These are phyloP conservation scores for Ischnura elegans DNA, from an alignment of 2,888 invertebrate species.

Conservation along the genomic window DNA sequence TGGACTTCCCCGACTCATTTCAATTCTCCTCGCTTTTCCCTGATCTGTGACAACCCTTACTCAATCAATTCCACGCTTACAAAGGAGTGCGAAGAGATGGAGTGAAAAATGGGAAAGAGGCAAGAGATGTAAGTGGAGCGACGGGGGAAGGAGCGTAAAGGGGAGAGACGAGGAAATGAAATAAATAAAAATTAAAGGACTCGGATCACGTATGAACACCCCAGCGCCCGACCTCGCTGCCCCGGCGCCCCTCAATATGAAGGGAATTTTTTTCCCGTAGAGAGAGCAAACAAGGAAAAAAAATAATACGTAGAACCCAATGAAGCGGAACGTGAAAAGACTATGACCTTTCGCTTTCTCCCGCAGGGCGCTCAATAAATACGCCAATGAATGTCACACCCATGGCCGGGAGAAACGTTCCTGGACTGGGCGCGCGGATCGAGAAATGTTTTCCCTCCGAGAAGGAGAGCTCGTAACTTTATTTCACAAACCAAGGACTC, in stretches of 20 bases:
- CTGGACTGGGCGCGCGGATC: neutral
- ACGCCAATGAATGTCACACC: constrained; percentile 8
- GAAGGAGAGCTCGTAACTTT: neutral
- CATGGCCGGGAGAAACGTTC: neutral
- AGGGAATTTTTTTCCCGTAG: constrained; percentile 1
- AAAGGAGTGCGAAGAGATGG: too few species aligned
- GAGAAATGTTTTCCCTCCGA: neutral
- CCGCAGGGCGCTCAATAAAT: constrained; percentile 3
- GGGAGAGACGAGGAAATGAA: neutral
- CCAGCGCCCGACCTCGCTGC: neutral
- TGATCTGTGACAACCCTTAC: too few species aligned
- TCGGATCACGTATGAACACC: constrained; percentile 30
- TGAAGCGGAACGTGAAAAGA: constrained; percentile 13
- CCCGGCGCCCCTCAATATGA: neutral
- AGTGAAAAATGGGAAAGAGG: neutral
- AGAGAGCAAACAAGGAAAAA: neutral
- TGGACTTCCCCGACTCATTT: too few species aligned
- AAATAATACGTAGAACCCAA: neutral
- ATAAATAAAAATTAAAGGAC: constrained; percentile 34
- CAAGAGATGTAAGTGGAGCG: neutral
- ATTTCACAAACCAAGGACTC: neutral
- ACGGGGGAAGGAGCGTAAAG: neutral
- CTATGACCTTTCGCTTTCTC: constrained; percentile 9
- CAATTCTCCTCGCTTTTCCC: too few species aligned
- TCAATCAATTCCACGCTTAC: too few species aligned